Percentiles rank a stretch among this genome's conserved stretches.
Evolutionary conservation across 1,140 invertebrate genomes (phyloP).

Genomic region (Drosophila simulans): DNA sequence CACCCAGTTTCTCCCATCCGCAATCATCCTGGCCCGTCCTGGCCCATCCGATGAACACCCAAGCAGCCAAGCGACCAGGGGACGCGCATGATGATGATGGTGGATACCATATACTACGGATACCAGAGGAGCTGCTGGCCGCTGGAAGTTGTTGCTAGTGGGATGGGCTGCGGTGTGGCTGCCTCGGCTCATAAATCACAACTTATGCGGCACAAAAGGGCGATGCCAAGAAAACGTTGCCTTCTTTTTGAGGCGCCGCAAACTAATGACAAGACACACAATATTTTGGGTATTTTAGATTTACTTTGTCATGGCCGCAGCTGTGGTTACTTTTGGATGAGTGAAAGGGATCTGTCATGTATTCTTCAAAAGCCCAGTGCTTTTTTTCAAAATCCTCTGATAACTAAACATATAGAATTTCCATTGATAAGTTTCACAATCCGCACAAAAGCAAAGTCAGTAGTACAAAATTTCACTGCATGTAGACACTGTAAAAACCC

Average conservation of each 20-base stretch:
- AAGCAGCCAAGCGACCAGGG: background rate
- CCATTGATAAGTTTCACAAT: no score
- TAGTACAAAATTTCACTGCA: no score
- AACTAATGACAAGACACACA: constrained; percentile 41
- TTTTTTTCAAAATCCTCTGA: no score
- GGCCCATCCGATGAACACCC: constrained; percentile 18
- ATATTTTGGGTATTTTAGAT: constrained; percentile 43
- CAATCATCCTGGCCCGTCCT: no score
- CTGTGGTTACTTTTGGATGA: constrained; percentile 5
- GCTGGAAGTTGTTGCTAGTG: constrained; percentile 5
- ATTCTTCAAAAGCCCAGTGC: background rate
- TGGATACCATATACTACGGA: background rate
- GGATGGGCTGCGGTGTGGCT: constrained; percentile 12
- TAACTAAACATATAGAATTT: no score
- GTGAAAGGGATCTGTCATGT: background rate
- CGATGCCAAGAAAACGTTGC: constrained; percentile 21
- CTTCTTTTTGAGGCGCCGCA: constrained; percentile 25
- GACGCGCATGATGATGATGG: constrained; percentile 28
- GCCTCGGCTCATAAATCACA: constrained; percentile 66
- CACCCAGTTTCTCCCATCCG: background rate
- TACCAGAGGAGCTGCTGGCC: constrained; percentile 9
- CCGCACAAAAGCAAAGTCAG: no score
- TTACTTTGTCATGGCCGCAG: constrained; percentile 27
- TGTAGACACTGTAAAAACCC: no score
- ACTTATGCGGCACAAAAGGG: constrained; percentile 27